These are phyloP conservation scores for Propithecus coquereli DNA, from an alignment of 2,113 vertebrate genomes.

Conservation along the genomic window DNA sequence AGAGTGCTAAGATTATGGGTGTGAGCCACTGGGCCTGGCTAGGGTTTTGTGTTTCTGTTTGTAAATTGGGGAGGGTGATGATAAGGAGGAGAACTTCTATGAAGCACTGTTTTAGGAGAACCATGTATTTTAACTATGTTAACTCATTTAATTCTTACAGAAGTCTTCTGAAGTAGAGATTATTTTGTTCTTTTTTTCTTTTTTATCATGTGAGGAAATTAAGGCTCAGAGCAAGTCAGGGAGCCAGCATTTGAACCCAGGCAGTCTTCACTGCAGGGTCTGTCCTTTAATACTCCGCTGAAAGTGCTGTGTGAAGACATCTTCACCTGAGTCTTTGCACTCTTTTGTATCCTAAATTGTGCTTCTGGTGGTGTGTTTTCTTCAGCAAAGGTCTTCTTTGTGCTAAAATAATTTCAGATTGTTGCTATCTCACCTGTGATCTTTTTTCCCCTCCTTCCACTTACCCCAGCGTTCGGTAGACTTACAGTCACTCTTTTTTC, in stretches of 20 bases:
- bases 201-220: background rate
- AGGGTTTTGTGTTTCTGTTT: background rate
- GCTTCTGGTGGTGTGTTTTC: background rate
- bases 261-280: background rate
- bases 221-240: background rate
- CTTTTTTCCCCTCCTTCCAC: background rate
- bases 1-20: no score
- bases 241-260: background rate
- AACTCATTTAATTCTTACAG: background rate
- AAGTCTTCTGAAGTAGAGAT: background rate
- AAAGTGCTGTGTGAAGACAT: rapidly evolving
- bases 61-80: background rate
- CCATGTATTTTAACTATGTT: background rate
- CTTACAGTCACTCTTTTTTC: background rate
- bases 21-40: no score
- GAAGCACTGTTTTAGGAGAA: background rate
- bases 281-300: background rate
- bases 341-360: background rate
- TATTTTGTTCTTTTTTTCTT: background rate
- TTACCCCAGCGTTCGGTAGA: background rate
- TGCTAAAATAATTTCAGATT: background rate
- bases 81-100: background rate
- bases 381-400: background rate
- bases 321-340: background rate
- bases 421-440: background rate